Base-by-base conservation (phyloP, 2,797 vertebrate genomes). In the Steatocranus sp. region DNA sequence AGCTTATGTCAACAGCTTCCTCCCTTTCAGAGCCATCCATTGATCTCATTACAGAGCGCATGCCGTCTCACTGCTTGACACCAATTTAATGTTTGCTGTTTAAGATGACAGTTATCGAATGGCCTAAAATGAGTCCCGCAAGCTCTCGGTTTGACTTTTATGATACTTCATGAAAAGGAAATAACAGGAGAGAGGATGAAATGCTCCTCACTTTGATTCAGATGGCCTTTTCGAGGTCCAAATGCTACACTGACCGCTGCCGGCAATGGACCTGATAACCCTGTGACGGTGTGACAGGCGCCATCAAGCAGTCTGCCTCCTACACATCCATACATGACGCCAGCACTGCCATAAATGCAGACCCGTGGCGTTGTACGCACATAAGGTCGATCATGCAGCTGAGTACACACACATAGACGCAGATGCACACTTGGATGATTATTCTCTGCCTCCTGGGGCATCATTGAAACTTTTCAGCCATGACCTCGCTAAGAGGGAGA, bases 401-500 rank as follows among this genome's bases (percentile, higher is more conserved):
- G 70, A 83, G 86, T 83, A 81, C 87, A 82, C 88, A 83, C 80
- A 80, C 73, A 89, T 76, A 89, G 79, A 88, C n/a, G 75, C 81
- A 83, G 78, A 92, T 68, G 51, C 86, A 89, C 90, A 91, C 90
- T 87, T 56, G 79, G 84, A 80, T 89, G 90, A 90, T 90, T 85
- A 89, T 88, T 86, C 84, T 27, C 27, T 2, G 74, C 75, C 90
- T 91, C 92, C 83, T 36, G 82, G 79, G 92, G 90, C 88, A 91
- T 89, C 90, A 86, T 82, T 88, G 86, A 91, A 91, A 92, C 88
- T 91, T 93, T 92, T 88, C 91, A 91, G 87, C 90, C 86, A 41
- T 92, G 88, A 93, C 93, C 93, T 91, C 83, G 18, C 92, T 87
- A 79, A 87, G 85, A 90, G 86, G 77, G 20, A 76, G 82, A 56